Percentiles rank a stretch among this genome's conserved stretches.
phyloP scores from a whole-genome alignment of 1,140 invertebrate genomes.

The Magallana ariakensis region DNA sequence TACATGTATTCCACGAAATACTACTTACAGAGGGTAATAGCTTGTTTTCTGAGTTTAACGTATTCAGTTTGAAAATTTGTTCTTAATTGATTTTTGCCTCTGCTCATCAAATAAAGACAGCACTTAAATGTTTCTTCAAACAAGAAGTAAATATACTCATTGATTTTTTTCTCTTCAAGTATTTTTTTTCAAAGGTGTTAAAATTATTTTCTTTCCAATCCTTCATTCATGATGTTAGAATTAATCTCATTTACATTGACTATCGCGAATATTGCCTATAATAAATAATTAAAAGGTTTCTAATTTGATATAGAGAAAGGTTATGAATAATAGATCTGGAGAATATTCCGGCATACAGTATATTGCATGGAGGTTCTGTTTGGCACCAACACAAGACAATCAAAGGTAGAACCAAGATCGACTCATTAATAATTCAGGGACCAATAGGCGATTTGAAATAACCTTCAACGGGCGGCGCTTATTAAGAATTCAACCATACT shows the following conservation, averaged over 20 bases:
- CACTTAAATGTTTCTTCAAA: not conserved
- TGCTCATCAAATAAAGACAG: not conserved
- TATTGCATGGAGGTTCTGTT: not conserved
- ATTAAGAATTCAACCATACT: conserved; percentile 60
- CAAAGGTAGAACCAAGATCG: conserved; percentile 14
- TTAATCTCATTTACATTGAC: conserved; percentile 32
- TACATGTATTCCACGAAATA: too few species aligned
- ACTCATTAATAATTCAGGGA: conserved; percentile 19
- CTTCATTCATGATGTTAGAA: conserved; percentile 2
- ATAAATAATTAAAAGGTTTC: conserved; percentile 30
- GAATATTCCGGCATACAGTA: conserved; percentile 23
- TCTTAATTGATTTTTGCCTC: not conserved
- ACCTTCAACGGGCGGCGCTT: conserved; percentile 49
- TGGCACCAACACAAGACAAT: not conserved
- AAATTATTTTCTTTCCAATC: not conserved
- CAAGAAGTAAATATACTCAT: not conserved
- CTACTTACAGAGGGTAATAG: too few species aligned
- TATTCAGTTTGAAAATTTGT: not conserved
- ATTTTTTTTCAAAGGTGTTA: not conserved
- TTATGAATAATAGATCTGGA: conserved; percentile 16
- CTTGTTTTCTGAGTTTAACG: too few species aligned
- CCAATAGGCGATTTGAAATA: conserved; percentile 50
- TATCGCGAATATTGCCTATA: conserved; percentile 1
- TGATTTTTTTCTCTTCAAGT: not conserved
- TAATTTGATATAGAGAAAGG: conserved; percentile 30